Evolutionary conservation across 1,140 invertebrate genomes (phyloP).

Genomic region (Samia ricini): DNA sequence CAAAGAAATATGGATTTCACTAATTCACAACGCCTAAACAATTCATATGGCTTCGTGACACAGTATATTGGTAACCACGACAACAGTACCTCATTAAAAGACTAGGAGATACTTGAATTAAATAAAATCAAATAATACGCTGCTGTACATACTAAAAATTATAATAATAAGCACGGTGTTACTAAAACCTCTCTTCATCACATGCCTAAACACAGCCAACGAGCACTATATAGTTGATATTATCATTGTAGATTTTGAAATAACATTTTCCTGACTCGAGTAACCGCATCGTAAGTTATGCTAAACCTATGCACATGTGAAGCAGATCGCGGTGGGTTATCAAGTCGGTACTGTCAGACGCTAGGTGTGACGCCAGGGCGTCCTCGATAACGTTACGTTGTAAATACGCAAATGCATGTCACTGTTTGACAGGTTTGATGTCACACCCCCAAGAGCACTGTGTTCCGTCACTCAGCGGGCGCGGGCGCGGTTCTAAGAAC

Average conservation of each 20-base stretch:
- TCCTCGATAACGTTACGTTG: conserved; percentile 53
- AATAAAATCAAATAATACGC: conserved; percentile 27
- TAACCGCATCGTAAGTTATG: conserved; percentile 75
- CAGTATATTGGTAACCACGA: conserved; percentile 35
- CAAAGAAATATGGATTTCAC: conserved; percentile 34
- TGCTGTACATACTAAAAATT: conserved; percentile 71
- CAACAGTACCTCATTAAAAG: conserved; percentile 37
- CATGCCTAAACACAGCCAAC: conserved; percentile 75
- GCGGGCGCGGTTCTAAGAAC: conserved; percentile 50
- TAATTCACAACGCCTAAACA: conserved; percentile 37
- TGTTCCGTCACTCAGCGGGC: conserved; percentile 76
- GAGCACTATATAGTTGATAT: conserved; percentile 75
- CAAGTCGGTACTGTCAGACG: conserved; percentile 36
- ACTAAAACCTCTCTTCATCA: conserved; percentile 75
- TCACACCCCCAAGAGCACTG: conserved; percentile 77
- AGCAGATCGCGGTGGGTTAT: conserved; percentile 54
- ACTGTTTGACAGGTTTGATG: conserved; percentile 77
- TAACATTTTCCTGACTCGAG: conserved; percentile 73
- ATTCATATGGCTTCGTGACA: conserved; percentile 44
- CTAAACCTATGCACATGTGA: conserved; percentile 74
- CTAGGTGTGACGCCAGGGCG: conserved; percentile 34
- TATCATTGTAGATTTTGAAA: conserved; percentile 73
- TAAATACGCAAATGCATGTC: conserved; percentile 76
- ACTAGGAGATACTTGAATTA: conserved; percentile 26
- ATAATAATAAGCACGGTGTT: conserved; percentile 70